phyloP scores from a whole-genome alignment of 2,888 invertebrate species.

The Catocala fraxini region DNA sequence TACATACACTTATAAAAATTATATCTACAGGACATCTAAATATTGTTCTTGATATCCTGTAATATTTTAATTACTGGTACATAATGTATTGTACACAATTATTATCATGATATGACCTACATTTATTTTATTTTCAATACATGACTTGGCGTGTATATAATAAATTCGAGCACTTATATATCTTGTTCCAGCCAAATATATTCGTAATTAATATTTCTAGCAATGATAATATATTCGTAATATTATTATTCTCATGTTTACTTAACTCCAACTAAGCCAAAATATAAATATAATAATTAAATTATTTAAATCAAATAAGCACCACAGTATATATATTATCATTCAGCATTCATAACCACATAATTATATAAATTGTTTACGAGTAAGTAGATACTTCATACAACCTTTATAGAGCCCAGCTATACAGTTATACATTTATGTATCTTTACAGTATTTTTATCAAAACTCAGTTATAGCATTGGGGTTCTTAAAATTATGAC shows the following conservation, averaged over 20 bases:
- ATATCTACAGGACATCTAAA: slow-evolving; percentile 35
- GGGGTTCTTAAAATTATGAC: too few relatives aligned
- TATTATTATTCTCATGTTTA: too few relatives aligned
- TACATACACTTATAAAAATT: slow-evolving; percentile 33
- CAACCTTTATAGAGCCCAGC: too few relatives aligned
- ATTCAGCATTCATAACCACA: neutral
- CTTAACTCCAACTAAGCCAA: slow-evolving; percentile 1
- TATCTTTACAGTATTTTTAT: too few relatives aligned
- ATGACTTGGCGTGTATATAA: neutral
- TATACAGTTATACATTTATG: too few relatives aligned
- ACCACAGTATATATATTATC: slow-evolving; percentile 18
- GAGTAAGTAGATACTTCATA: too few relatives aligned
- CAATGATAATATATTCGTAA: too few relatives aligned
- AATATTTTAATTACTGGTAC: slow-evolving; percentile 9
- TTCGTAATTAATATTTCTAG: neutral
- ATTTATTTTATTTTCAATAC: slow-evolving; percentile 8
- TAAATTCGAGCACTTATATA: neutral
- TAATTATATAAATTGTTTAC: neutral
- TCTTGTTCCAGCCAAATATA: neutral
- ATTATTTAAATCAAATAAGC: slow-evolving; percentile 15
- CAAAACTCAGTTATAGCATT: too few relatives aligned
- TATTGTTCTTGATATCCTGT: slow-evolving; percentile 26
- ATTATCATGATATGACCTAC: slow-evolving; percentile 29
- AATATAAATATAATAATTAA: neutral
- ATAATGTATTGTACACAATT: slow-evolving; percentile 89